Evolutionary conservation across 2,113 vertebrate genomes (phyloP).

Genomic region (Anolis carolinensis): DNA sequence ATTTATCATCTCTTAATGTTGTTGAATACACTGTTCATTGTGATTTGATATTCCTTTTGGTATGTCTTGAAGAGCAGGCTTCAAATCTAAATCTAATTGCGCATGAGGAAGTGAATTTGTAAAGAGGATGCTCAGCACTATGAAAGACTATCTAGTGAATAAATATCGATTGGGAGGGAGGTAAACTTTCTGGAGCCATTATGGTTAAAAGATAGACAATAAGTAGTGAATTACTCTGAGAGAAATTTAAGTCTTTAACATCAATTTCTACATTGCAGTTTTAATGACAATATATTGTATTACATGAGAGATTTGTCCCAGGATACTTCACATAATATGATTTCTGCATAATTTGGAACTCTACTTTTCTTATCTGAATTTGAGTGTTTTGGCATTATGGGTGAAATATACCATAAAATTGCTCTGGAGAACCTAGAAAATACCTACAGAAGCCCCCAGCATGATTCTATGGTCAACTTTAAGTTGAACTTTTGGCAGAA

Average conservation of each 20-base stretch:
- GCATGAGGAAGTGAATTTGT: background rate
- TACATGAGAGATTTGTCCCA: too few species aligned
- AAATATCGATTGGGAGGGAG: background rate
- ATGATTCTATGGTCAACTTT: too few species aligned
- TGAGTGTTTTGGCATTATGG: too few species aligned
- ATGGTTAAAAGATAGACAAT: background rate
- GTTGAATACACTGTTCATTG: background rate
- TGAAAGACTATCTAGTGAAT: background rate
- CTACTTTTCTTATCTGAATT: too few species aligned
- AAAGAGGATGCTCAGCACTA: background rate
- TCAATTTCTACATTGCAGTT: background rate
- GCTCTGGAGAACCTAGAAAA: too few species aligned
- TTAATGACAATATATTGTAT: too few species aligned
- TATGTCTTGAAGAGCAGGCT: background rate
- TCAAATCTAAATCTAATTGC: background rate
- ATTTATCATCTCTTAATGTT: constrained; percentile 10
- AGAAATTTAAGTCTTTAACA: background rate
- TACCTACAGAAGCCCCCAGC: too few species aligned
- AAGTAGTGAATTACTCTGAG: background rate
- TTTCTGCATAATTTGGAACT: too few species aligned
- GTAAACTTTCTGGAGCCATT: background rate
- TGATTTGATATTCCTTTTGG: background rate
- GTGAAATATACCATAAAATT: too few species aligned
- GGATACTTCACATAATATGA: too few species aligned
- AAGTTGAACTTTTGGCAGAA: too few species aligned